Evolutionary conservation across 2,888 invertebrate genomes (phyloP).

Genomic region (Drosophila macrospina): DNA sequence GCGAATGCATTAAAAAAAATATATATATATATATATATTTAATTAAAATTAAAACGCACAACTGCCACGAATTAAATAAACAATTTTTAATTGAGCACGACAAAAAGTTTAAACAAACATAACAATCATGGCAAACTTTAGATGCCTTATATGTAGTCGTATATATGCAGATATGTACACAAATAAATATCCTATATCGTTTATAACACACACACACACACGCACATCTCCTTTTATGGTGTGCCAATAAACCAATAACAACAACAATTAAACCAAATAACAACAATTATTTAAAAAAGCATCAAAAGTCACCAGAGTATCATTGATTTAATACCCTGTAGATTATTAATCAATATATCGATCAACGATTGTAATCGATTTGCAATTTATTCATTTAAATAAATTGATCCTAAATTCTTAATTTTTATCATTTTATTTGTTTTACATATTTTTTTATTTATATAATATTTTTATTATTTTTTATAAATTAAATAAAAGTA

Average conservation of each 20-base stretch:
- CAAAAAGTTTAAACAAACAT: slow-evolving; percentile 72
- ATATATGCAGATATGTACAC: slow-evolving; percentile 2
- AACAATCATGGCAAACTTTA: slow-evolving; percentile 44
- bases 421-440: no score
- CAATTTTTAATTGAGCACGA: slow-evolving; percentile 73
- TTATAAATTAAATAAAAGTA: no score
- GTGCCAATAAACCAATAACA: slow-evolving; percentile 72
- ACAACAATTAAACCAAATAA: slow-evolving; percentile 29
- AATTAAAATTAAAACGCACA: slow-evolving; percentile 74
- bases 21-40: slow-evolving; percentile 72
- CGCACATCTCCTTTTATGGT: slow-evolving; percentile 45
- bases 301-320: no score
- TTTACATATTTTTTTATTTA: no score
- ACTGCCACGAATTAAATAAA: slow-evolving; percentile 74
- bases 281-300: not conserved
- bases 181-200: not conserved
- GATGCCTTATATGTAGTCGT: slow-evolving; percentile 19
- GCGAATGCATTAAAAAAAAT: slow-evolving; percentile 25
- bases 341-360: no score
- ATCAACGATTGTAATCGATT: no score
- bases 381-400: no score
- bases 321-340: not conserved
- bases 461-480: no score
- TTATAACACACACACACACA: slow-evolving; percentile 20
- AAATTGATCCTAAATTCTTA: no score